phyloP scores from a whole-genome alignment of 53 echinoderm and acorn worm species.

The Arbacia lixula region DNA sequence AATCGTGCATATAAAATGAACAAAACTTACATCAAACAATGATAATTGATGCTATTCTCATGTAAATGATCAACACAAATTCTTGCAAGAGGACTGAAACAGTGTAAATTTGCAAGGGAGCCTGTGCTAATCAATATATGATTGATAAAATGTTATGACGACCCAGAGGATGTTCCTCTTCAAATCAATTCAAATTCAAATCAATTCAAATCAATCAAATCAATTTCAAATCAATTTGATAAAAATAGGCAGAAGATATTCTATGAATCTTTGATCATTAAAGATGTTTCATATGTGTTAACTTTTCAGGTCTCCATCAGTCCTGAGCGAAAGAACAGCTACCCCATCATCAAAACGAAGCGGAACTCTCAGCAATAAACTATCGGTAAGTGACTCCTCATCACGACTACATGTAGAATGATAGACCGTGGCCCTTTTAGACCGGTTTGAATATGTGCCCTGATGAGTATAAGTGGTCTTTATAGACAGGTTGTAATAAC shows the following conservation, averaged over 20 bases:
- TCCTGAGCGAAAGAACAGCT: slow-evolving; percentile 27
- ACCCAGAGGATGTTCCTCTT: not conserved
- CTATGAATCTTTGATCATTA: not conserved
- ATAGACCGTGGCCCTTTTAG: too few relatives aligned
- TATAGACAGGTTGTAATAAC: too few relatives aligned
- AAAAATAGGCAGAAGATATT: too few relatives aligned
- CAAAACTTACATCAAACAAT: too few relatives aligned
- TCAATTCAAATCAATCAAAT: not conserved
- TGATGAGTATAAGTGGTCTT: too few relatives aligned
- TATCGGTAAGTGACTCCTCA: slow-evolving; percentile 68
- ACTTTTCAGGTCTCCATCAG: slow-evolving; percentile 33
- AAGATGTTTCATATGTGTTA: not conserved
- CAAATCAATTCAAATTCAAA: not conserved
- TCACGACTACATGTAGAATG: too few relatives aligned
- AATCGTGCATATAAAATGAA: too few relatives aligned
- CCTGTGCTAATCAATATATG: not conserved
- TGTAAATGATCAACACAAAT: too few relatives aligned
- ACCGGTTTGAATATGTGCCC: too few relatives aligned
- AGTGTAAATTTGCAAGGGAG: too few relatives aligned
- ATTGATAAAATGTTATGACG: not conserved
- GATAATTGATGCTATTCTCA: too few relatives aligned
- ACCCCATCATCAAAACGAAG: slow-evolving; percentile 37
- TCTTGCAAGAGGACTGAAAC: too few relatives aligned
- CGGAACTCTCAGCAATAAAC: slow-evolving; percentile 47
- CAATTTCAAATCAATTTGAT: not conserved